phyloP scores from a whole-genome alignment of 2,888 invertebrate species.

The Agelastica alni region DNA sequence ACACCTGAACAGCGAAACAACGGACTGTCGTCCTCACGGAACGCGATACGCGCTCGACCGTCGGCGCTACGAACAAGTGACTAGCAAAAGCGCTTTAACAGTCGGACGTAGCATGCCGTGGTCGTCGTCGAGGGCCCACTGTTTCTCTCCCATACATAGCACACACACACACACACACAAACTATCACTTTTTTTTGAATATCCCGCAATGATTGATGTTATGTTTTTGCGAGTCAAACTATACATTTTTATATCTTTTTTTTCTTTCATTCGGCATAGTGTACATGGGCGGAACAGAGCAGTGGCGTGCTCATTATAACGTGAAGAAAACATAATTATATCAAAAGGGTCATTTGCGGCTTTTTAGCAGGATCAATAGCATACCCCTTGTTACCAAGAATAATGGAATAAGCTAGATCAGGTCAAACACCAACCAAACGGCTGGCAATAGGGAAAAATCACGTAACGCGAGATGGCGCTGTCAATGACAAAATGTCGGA shows the following conservation, averaged over 20 bases:
- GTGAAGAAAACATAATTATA: too few relatives aligned
- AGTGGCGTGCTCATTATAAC: slow-evolving; percentile 4
- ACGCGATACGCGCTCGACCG: not conserved
- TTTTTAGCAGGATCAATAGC: too few relatives aligned
- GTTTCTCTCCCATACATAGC: slow-evolving; percentile 22
- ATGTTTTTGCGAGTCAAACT: slow-evolving; percentile 22
- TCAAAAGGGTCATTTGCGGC: too few relatives aligned
- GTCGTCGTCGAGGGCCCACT: slow-evolving; percentile 16
- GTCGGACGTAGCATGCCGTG: slow-evolving; percentile 12
- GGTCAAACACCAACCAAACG: too few relatives aligned
- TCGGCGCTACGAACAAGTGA: slow-evolving; percentile 4
- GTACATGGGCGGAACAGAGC: slow-evolving; percentile 5
- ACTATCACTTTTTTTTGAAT: slow-evolving; percentile 33
- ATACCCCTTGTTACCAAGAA: too few relatives aligned
- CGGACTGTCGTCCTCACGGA: not conserved
- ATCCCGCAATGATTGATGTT: slow-evolving; percentile 27
- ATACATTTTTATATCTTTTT: not conserved
- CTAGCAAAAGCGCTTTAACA: slow-evolving; percentile 14
- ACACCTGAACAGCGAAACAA: not conserved
- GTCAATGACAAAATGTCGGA: too few relatives aligned
- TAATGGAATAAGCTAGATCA: too few relatives aligned
- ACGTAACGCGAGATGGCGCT: too few relatives aligned
- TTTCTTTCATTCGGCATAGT: slow-evolving; percentile 4
- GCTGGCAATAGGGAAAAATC: too few relatives aligned
- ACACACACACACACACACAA: not conserved